phyloP scores from a whole-genome alignment of 2,113 vertebrate genomes.

The Callaeas wilsoni region DNA sequence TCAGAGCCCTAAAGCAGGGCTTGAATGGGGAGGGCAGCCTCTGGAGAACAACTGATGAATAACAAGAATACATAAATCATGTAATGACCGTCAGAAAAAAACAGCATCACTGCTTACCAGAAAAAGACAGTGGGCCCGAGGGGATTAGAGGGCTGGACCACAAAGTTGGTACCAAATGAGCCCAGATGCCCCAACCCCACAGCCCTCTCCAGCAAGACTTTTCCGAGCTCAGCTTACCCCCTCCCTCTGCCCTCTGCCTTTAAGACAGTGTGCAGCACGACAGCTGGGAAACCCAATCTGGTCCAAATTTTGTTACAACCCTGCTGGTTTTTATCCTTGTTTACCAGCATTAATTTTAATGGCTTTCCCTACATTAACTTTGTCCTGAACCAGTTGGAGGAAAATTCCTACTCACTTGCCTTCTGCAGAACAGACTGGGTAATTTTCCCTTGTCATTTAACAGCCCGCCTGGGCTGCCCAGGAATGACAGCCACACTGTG shows the following conservation, averaged over 20 bases:
- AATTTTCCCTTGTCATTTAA: constrained; percentile 39
- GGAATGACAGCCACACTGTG: not conserved
- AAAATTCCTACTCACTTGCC: constrained; percentile 44
- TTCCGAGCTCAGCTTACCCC: not conserved
- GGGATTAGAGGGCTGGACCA: not conserved
- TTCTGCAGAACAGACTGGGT: constrained; percentile 52
- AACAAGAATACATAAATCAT: not conserved
- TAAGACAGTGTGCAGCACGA: not conserved
- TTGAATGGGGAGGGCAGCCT: not conserved
- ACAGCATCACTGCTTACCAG: not conserved
- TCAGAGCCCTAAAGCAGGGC: not conserved
- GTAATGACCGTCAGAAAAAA: not conserved
- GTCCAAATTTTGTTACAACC: constrained; percentile 18
- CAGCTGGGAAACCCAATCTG: constrained; percentile 54
- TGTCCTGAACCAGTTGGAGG: constrained; percentile 8
- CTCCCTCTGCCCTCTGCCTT: not conserved
- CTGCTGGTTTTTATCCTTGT: constrained; percentile 55
- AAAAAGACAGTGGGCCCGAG: not conserved
- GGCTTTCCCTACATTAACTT: constrained; percentile 43
- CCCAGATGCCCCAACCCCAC: not conserved
- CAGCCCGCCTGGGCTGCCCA: not conserved
- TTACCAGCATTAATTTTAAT: constrained; percentile 65
- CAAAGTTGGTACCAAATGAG: not conserved
- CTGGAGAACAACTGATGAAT: not conserved
- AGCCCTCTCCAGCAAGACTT: not conserved